Evolutionary conservation across 2,113 vertebrate species (phyloP).

Genomic region (Rhegmatorhina hoffmannsi): DNA sequence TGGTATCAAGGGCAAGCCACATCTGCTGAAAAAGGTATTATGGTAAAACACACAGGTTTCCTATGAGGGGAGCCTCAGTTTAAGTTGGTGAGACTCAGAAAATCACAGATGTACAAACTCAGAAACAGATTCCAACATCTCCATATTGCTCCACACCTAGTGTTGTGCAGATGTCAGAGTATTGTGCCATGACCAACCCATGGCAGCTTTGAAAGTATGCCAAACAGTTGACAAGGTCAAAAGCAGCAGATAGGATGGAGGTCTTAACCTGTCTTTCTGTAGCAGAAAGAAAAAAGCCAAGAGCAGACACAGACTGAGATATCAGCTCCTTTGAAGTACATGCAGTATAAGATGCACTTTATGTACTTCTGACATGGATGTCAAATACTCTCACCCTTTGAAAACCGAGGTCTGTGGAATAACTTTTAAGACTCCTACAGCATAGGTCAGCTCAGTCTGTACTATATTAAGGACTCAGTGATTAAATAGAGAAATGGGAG

Average conservation of each 20-base stretch:
- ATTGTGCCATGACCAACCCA: not conserved
- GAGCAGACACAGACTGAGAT: not conserved
- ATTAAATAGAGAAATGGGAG: not conserved
- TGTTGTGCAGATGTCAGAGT: not conserved
- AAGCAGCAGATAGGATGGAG: not conserved
- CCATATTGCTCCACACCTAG: not conserved
- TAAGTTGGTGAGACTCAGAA: not conserved
- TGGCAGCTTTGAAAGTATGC: not conserved
- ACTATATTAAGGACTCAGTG: not conserved
- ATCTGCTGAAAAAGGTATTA: not conserved
- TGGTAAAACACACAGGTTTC: not conserved
- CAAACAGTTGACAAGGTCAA: not conserved
- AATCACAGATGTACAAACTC: not conserved
- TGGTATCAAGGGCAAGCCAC: not conserved
- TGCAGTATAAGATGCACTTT: not conserved
- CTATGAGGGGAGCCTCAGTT: not conserved
- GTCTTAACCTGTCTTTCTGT: not conserved
- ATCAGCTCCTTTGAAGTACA: not conserved
- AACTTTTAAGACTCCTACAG: not conserved
- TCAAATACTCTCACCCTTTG: not conserved
- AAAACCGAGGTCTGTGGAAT: not conserved
- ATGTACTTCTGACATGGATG: not conserved
- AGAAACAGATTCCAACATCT: not conserved
- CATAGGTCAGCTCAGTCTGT: not conserved
- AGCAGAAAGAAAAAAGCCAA: not conserved